Percentiles rank a stretch among this genome's conserved stretches.
phyloP scores from a whole-genome alignment of 2,888 invertebrate genomes.

The Actias luna region DNA sequence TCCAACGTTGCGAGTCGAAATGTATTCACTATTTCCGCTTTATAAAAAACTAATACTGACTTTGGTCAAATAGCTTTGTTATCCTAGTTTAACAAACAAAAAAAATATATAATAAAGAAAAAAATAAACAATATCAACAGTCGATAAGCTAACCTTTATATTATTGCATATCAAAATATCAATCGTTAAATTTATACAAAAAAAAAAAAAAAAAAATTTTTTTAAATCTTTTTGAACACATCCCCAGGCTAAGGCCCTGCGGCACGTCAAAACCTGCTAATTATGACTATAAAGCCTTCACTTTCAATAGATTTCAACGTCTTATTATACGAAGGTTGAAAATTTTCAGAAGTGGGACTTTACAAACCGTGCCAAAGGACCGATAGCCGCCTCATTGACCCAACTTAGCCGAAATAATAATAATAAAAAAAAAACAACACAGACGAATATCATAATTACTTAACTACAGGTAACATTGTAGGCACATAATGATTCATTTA shows the following conservation, averaged over 20 bases:
- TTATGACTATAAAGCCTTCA: background rate
- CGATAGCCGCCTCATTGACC: background rate
- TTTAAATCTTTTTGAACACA: conserved; percentile 80
- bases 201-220: no score
- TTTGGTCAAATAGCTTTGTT: conserved; percentile 82
- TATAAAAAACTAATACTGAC: conserved; percentile 78
- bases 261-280: background rate
- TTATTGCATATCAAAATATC: conserved; percentile 77
- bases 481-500: conserved; percentile 78
- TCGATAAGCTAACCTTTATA: conserved; percentile 72
- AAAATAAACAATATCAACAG: conserved; percentile 65
- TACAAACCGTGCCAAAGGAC: background rate
- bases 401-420: background rate
- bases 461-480: conserved; percentile 81
- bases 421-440: conserved; percentile 55
- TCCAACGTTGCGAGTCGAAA: conserved; percentile 54
- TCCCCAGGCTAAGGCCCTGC: conserved; percentile 64
- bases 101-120: no score
- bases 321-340: background rate
- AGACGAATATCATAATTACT: conserved; percentile 56
- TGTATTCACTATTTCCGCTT: conserved; percentile 68
- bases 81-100: conserved; percentile 76
- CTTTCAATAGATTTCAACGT: background rate
- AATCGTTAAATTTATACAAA: conserved; percentile 50
- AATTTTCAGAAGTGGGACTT: background rate